phyloP scores from a whole-genome alignment of 2,113 vertebrate genomes.

The Struthidea cinerea region DNA sequence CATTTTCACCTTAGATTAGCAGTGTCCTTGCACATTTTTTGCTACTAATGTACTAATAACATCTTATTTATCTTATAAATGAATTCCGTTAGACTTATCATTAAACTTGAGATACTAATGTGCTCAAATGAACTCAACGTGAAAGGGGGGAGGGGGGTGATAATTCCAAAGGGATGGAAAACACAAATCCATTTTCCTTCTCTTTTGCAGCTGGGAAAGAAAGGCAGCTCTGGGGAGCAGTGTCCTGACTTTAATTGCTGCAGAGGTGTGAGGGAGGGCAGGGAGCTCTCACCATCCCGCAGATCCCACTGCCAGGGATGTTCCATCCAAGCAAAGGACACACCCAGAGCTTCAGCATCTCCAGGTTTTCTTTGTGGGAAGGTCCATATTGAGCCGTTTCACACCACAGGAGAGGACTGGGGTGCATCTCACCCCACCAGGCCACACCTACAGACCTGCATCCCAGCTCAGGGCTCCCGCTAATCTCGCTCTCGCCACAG shows the following conservation, averaged over 20 bases:
- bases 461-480: not conserved
- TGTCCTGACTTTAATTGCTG: not conserved
- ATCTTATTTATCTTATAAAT: constrained; percentile 79
- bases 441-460: not conserved
- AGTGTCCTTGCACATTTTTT: constrained; percentile 72
- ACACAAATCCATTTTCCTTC: not conserved
- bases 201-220: not conserved
- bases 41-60: constrained; percentile 71
- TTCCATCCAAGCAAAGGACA: not conserved
- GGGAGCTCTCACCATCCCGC: not conserved
- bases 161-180: constrained; percentile 55
- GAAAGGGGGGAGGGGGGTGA: not conserved
- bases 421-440: not conserved
- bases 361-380: too few relatives aligned
- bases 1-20: constrained; percentile 76
- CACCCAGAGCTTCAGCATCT: not conserved
- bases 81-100: constrained; percentile 70
- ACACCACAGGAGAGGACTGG: rapidly evolving
- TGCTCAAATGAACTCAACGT: constrained; percentile 47
- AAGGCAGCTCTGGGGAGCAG: not conserved
- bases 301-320: not conserved
- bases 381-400: not conserved
- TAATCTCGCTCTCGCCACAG: rapidly evolving
- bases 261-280: not conserved
- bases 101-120: constrained; percentile 73